Evolutionary conservation across 92 coral and sea anemone genomes (phyloP).

Genomic region (Epizoanthus scotinus): DNA sequence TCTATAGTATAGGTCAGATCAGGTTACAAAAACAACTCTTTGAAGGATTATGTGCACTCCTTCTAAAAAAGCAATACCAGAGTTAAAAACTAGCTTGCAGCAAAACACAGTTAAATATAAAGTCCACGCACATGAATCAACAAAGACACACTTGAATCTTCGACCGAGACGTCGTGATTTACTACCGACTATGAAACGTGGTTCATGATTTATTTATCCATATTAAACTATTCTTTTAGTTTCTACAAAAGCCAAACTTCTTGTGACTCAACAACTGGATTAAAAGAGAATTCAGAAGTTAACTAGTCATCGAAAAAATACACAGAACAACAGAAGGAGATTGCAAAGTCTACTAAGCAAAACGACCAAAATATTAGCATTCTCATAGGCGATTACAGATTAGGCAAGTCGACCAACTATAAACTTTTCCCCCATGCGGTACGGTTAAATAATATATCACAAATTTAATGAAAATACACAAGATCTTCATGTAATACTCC

Average conservation of each 20-base stretch:
- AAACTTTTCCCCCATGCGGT: conserved; percentile 8
- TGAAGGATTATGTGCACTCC: background rate
- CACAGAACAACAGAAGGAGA: conserved; percentile 34
- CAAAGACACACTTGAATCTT: conserved; percentile 25
- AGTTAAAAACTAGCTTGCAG: conserved; percentile 3
- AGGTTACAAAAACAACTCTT: conserved; percentile 35
- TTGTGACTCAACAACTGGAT: conserved; percentile 25
- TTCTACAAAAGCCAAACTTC: conserved; percentile 41
- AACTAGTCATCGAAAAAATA: conserved; percentile 9
- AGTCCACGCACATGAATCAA: background rate
- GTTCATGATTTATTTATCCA: conserved; percentile 43
- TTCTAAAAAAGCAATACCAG: background rate
- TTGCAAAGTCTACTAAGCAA: conserved; percentile 6
- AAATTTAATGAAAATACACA: conserved; percentile 9
- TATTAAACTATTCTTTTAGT: conserved; percentile 37
- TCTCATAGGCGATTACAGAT: conserved; percentile 1
- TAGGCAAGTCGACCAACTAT: conserved; percentile 4
- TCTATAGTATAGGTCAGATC: conserved; percentile 36
- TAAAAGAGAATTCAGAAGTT: conserved; percentile 9
- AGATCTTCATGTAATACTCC: conserved; percentile 5
- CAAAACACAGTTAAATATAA: background rate
- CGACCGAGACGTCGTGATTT: conserved; percentile 27
- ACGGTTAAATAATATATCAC: conserved; percentile 19
- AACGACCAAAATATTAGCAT: conserved; percentile 22
- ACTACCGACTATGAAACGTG: conserved; percentile 43